Base-by-base conservation (phyloP, 2,888 invertebrate genomes). In the Stictocephala bisonia region DNA sequence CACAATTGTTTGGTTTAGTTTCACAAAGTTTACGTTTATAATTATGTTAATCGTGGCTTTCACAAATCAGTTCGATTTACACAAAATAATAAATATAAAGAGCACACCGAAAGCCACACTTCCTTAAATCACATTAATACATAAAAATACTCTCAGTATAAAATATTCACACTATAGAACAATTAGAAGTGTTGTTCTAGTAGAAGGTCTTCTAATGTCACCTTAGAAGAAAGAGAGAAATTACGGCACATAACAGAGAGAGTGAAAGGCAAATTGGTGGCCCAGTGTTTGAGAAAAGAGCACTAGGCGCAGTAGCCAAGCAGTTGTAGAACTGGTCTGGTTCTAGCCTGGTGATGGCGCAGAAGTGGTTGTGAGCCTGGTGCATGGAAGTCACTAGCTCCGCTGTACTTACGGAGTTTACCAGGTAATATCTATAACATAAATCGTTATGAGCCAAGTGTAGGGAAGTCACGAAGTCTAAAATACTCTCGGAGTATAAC, bases 341-440 rank as follows among this genome's bases (percentile, higher is more conserved):
- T 83, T 94, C 94, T 68, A 96, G 86, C 69, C 94, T 89, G 11
- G 94, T 95, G 80, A 96, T 94, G 40, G 95, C 93, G 85, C 96
- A 96, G 84, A 92, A 94, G 83, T 96, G 95, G 78, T 91, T 90
- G 79, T 92, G 89, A 66, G 91, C 91, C 11, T 79, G 79, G 69
- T 81, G 83, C 67, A 82, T 84, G 73, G 81, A 81, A 80, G 93
- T 94, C 9, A 83, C 83, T 82, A 68, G 82, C 84, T 41, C 84
- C 80, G 79, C 84, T 82, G 69, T 87, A 88, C 80, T 89, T 13
- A 92, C 93, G 13, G 89, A 90, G 85, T 94, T 94, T 60, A 92
- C 93, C 26, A 89, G 87, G 80, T 91, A 88, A 82, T 94, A 95
- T 83, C 93, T 93, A 85, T n/a, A n/a, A n/a, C n/a, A n/a, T n/a